Base-by-base conservation (phyloP, 2,113 vertebrate species). In the Protobothrops flavoviridis region DNA sequence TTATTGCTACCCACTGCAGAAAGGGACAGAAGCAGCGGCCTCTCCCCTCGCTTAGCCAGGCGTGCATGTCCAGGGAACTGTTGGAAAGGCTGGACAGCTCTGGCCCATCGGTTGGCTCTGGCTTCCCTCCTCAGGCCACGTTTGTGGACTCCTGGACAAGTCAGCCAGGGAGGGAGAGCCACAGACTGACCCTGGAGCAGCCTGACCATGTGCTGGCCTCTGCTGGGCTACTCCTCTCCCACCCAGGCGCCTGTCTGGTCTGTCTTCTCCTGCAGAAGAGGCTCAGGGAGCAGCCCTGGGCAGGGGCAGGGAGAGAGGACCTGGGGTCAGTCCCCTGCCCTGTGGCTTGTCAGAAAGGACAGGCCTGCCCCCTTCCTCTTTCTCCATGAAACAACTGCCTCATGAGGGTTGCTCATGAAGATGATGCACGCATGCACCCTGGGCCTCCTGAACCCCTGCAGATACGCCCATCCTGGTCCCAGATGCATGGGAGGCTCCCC, bases 11-110 rank as follows among this genome's bases (percentile, higher is more conserved):
- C 98, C 98, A 98, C 98, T 98, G 98, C 98, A 98, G 98, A 99
- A 98, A 97, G 98, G 98, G 98, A 98, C 98, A 98, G 98, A 98
- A 99, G 99, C 99, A 99, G 99, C 99, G 98, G 98, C 98, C 98
- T 99, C 98, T 99, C 99, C 99, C 98, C 98, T 98, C 98, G 99
- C 98, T 99, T 99, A 99, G 98, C 98, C 96, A 97, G 96, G 97
- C n/a, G 0, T 1, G 97, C 98, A 98, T 99, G 98, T 99, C 99
- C 26, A 64, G 61, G 99, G 90, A 97, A 97, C n/a, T 81, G 69
- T 81, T 8, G 17, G 69, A 74, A n/a, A 74, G n/a, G 64, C n/a
- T 33, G n/a, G 64, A 33, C 4, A 17, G n/a, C 33, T 39, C 0
- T 7, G n/a, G 20, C 15, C 69, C 15, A 39, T 39, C 0, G 2